phyloP scores from a whole-genome alignment of 2,113 vertebrate species.

The human region DNA sequence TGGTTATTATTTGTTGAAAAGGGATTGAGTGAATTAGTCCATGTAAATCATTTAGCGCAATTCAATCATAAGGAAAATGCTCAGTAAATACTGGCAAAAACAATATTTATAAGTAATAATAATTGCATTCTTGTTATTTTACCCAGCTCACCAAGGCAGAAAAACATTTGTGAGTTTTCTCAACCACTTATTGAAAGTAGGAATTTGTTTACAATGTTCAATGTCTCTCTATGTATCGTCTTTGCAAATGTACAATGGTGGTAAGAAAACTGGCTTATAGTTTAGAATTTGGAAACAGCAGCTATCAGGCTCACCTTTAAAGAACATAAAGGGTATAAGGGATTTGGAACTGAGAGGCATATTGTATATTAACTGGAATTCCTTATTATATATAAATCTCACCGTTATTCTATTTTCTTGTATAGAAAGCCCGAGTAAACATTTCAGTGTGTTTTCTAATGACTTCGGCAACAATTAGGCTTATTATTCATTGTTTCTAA shows the following conservation, averaged over 20 bases:
- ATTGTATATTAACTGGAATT: background rate
- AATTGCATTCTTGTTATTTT: background rate
- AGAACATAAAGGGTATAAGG: background rate
- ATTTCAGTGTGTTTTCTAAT: conserved; percentile 67
- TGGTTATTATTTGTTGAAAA: background rate
- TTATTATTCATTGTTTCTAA: conserved; percentile 63
- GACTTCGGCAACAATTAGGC: conserved; percentile 55
- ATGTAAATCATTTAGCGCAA: background rate
- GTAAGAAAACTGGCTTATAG: background rate
- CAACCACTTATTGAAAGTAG: background rate
- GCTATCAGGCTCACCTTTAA: background rate
- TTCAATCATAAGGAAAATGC: background rate
- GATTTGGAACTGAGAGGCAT: background rate
- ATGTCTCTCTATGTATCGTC: background rate
- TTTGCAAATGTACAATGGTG: background rate
- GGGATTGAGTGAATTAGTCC: background rate
- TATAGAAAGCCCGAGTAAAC: conserved; percentile 60
- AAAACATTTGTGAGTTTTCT: background rate
- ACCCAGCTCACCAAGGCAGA: background rate
- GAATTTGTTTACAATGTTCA: background rate
- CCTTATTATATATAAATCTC: conserved; percentile 50
- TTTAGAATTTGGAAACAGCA: background rate
- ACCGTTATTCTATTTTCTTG: conserved; percentile 14
- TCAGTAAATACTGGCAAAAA: background rate
- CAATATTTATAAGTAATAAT: background rate